These are phyloP conservation scores for Peromyscus maniculatus DNA, from an alignment of 2,113 vertebrate genomes.

Conservation along the genomic window DNA sequence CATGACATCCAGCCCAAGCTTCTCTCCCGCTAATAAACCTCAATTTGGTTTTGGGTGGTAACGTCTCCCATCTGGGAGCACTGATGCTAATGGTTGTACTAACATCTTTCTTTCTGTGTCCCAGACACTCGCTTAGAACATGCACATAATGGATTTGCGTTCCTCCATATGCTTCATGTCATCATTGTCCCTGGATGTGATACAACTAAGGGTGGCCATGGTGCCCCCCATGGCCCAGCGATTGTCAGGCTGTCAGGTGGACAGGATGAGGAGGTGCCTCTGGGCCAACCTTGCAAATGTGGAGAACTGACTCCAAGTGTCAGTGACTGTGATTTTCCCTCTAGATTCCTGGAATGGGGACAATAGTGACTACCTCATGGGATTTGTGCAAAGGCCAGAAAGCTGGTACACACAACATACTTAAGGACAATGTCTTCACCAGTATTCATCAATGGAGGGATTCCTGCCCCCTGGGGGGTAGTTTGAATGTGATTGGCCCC, in stretches of 20 bases:
- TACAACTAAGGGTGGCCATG: fast-evolving
- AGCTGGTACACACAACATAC: neutral
- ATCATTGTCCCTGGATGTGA: fast-evolving
- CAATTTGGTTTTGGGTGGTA: conserved; percentile 31
- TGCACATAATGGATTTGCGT: neutral
- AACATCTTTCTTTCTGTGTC: neutral
- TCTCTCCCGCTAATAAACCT: conserved; percentile 58
- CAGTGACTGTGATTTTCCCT: neutral
- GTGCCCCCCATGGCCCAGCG: fast-evolving
- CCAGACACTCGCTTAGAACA: neutral
- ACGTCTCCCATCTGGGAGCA: neutral
- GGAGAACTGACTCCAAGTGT: neutral
- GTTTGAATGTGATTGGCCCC: neutral
- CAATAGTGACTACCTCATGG: neutral
- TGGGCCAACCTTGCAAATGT: neutral
- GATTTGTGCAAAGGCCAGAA: neutral
- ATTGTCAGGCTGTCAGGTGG: neutral
- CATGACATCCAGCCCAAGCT: conserved; percentile 6
- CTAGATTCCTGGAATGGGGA: neutral
- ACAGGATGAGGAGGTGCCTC: neutral
- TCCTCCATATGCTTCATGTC: fast-evolving
- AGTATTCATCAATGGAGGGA: neutral
- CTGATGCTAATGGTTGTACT: neutral
- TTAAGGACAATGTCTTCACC: neutral
- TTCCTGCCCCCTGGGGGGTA: neutral